Base-by-base conservation (phyloP, 2,113 vertebrate genomes). In the Prunella himalayana region DNA sequence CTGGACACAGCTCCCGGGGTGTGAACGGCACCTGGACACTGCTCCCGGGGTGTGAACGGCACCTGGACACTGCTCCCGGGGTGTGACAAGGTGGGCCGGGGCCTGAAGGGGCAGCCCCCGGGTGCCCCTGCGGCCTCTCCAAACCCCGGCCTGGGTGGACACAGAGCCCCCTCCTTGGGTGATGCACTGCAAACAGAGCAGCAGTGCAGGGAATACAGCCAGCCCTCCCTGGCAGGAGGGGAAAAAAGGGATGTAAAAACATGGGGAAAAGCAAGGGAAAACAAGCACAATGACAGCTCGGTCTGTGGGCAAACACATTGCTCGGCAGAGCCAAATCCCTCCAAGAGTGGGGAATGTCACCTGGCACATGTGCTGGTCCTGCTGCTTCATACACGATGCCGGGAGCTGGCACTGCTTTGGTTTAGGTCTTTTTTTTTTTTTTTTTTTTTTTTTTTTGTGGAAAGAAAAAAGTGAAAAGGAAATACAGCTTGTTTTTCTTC, bases 301-400 rank as follows among this genome's bases (percentile, higher is more conserved):
- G 25, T 35, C 83, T 78, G 86, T 61, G 81, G 84, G 92, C 93
- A 92, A 89, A 92, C 87, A 78, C 64, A 11, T 70, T 6, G 66
- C 63, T 56, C 2, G 0, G 4, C 65, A 9, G 63, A 92, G 82
- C 91, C 88, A 83, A 57, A 82, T 3, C 17, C 12, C 47, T 30
- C 59, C 10, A 35, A 37, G 42, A 78, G 68, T 6, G 2, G 72
- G 73, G 63, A 56, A 10, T 7, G 51, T 22, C 56, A 78, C 72
- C 87, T 50, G 69, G 60, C 13, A n/a, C 49, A 0, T 45, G 70
- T 22, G 75, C 86, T 28, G 79, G 44, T 80, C 79, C 88, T 57
- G 63, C 4, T 22, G 30, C 66, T 30, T 53, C 85, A 4, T 51
- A 20, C 5, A 3, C 13, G 79, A 31, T 59, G 69, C 86, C 2